Conservation (phyloP, 2,888 invertebrate species). For the Aleiodes leptofemur region DNA sequence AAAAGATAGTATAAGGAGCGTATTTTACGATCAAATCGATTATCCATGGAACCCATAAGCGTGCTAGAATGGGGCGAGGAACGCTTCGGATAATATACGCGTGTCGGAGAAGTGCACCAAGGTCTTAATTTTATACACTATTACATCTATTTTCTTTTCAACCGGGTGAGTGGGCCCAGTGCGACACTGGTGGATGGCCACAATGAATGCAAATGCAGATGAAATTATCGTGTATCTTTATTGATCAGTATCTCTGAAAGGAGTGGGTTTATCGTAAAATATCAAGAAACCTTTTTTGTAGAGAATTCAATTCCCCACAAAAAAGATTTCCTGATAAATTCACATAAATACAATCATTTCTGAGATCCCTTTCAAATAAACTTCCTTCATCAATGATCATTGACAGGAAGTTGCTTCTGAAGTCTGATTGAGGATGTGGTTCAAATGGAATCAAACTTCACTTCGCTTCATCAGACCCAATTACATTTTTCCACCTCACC, state of each 20-base stretch:
- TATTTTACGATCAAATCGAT: slow-evolving; percentile 68
- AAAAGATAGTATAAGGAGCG: slow-evolving; percentile 60
- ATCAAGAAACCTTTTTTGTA: no score
- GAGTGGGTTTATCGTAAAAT: no score
- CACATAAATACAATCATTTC: no score
- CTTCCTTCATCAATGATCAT: no score
- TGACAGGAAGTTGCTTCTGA: no score
- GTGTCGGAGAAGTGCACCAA: slow-evolving; percentile 62
- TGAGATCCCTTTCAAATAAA: no score
- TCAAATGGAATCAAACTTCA: neutral
- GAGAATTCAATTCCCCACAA: no score
- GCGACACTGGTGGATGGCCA: slow-evolving; percentile 42
- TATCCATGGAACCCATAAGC: slow-evolving; percentile 60
- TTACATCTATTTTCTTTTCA: slow-evolving; percentile 29
- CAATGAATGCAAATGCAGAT: no score
- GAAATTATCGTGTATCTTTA: no score
- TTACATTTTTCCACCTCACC: no score
- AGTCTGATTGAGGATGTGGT: neutral
- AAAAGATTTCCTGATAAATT: no score
- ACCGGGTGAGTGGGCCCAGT: slow-evolving; percentile 51
- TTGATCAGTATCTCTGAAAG: no score
- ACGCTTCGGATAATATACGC: slow-evolving; percentile 61
- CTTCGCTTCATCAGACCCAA: neutral
- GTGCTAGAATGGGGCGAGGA: slow-evolving; percentile 48
- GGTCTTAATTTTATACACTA: slow-evolving; percentile 56